These are phyloP conservation scores for Mythimna vitellina DNA, from an alignment of 2,888 invertebrate species.

Conservation along the genomic window DNA sequence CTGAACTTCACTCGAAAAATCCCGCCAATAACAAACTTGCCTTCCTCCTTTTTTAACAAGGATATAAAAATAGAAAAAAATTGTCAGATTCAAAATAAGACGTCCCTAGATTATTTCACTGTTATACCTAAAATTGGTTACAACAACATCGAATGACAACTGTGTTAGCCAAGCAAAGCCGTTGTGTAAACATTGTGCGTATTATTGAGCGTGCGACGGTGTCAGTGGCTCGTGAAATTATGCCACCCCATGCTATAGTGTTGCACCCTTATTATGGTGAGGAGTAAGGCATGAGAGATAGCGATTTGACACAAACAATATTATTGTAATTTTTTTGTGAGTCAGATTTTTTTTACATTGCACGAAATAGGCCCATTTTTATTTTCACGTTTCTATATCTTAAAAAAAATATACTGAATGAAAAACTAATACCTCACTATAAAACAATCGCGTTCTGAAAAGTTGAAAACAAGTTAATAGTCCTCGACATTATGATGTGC, in stretches of 20 bases:
- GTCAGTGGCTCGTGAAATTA: conserved; percentile 85
- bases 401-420: too few species aligned
- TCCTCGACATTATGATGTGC: too few species aligned
- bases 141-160: conserved; percentile 37
- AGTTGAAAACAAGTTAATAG: too few species aligned
- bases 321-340: neutral
- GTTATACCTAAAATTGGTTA: conserved; percentile 25
- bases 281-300: conserved; percentile 53
- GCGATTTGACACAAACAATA: conserved; percentile 48
- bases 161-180: conserved; percentile 69
- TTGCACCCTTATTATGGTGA: conserved; percentile 74
- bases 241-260: conserved; percentile 81
- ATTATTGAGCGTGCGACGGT: conserved; percentile 80
- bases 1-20: too few species aligned
- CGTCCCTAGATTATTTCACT: neutral
- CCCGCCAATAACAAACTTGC: neutral
- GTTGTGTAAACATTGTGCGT: conserved; percentile 81
- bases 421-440: too few species aligned
- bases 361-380: too few species aligned
- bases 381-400: too few species aligned
- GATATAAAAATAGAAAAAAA: neutral
- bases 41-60: neutral
- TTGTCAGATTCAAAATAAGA: neutral
- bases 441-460: too few species aligned
- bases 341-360: too few species aligned